A percentile compares a stretch with the other conserved stretches of the same genome.
These are phyloP conservation scores for Isaurus tuberculatus DNA, from an alignment of 92 coral and sea anemone genomes.

Conservation along the genomic window DNA sequence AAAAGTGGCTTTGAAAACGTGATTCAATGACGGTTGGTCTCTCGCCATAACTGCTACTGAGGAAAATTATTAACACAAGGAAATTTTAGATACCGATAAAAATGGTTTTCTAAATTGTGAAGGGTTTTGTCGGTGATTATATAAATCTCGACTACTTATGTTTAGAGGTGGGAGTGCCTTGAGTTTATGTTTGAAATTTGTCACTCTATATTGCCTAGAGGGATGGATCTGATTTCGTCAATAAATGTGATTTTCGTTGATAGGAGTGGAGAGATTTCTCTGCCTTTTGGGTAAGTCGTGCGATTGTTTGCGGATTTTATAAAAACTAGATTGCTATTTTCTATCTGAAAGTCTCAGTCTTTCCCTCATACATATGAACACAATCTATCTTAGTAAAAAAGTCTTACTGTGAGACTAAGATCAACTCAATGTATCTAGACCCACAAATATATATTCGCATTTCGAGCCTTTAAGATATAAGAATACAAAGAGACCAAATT, in stretches of 20 bases:
- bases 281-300: not conserved
- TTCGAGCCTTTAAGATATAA: too few species aligned
- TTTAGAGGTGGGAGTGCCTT: not conserved
- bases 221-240: not conserved
- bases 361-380: too few species aligned
- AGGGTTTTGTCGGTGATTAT: slow-evolving; percentile 20
- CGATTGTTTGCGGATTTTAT: not conserved
- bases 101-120: slow-evolving; percentile 15
- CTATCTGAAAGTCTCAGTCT: not conserved
- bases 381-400: too few species aligned
- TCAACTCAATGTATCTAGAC: too few species aligned
- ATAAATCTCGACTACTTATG: not conserved
- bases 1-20: slow-evolving; percentile 15
- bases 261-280: not conserved
- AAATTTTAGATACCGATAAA: slow-evolving; percentile 11
- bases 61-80: not conserved
- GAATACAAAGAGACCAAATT: too few species aligned
- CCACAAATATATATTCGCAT: too few species aligned
- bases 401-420: too few species aligned
- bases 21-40: slow-evolving; percentile 16
- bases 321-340: not conserved
- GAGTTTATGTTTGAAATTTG: not conserved
- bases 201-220: not conserved
- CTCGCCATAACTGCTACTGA: not conserved
- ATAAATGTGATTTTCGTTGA: not conserved